These are phyloP conservation scores for Fragum sueziense DNA, from an alignment of 2,888 invertebrate genomes.

Conservation along the genomic window DNA sequence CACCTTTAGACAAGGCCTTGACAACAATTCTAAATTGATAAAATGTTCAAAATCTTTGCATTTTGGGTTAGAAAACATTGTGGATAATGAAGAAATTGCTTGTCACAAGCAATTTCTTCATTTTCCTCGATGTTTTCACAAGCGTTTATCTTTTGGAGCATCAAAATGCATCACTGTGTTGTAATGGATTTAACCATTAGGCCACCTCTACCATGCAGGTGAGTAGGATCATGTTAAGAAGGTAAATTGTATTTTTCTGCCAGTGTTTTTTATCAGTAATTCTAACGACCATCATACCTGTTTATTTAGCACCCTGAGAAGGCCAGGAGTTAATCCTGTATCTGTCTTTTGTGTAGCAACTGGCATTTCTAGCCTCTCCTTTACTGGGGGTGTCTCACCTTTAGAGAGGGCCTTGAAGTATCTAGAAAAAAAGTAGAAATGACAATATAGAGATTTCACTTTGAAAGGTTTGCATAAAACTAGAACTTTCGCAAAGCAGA, in stretches of 20 bases:
- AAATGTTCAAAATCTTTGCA: no score
- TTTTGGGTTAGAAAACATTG: neutral
- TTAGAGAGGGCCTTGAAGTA: conserved; percentile 90
- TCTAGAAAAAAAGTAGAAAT: conserved; percentile 64
- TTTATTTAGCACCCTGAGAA: conserved; percentile 89
- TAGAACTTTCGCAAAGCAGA: no score
- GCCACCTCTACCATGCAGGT: no score
- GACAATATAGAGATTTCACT: no score
- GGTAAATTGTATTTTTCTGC: neutral
- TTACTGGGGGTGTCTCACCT: conserved; percentile 91
- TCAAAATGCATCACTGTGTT: no score
- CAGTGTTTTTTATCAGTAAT: neutral
- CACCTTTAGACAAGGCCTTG: conserved; percentile 89
- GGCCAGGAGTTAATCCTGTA: conserved; percentile 90
- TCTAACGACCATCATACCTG: no score
- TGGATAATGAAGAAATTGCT: neutral
- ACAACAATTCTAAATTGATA: conserved; percentile 78
- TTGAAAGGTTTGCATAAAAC: no score
- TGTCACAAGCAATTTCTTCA: neutral
- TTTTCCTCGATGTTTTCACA: neutral
- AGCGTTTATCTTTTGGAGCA: no score
- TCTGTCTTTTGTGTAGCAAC: conserved; percentile 83
- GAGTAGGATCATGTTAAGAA: neutral
- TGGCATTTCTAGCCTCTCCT: conserved; percentile 86
- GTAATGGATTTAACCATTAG: no score